These are phyloP conservation scores for Tragelaphus scriptus DNA, from an alignment of 2,113 vertebrate species.

Conservation along the genomic window DNA sequence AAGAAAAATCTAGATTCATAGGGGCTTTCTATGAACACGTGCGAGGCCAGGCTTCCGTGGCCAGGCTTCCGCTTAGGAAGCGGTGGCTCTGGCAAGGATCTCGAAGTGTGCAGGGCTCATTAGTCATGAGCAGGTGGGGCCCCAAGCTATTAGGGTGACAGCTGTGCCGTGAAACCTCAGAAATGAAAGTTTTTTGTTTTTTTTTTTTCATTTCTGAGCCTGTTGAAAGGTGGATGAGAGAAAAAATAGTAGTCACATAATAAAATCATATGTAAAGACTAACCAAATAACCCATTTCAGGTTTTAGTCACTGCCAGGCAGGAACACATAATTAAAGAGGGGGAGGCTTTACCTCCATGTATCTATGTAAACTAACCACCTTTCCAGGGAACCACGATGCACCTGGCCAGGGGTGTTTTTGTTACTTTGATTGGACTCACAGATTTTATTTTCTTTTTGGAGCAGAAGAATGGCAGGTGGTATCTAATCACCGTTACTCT, in stretches of 20 bases:
- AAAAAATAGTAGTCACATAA: not conserved
- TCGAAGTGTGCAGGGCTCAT: not conserved
- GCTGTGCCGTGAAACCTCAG: not conserved
- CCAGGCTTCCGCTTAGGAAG: not conserved
- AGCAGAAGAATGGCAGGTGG: not conserved
- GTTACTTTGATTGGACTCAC: not conserved
- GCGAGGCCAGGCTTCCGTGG: rapidly evolving
- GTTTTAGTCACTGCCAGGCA: not conserved
- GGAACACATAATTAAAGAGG: not conserved
- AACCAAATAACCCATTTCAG: conserved; percentile 25
- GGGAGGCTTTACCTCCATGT: not conserved
- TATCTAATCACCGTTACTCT: not conserved
- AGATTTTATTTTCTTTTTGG: not conserved
- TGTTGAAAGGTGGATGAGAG: not conserved
- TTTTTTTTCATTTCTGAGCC: not conserved
- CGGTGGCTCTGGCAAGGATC: not conserved
- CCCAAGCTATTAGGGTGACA: not conserved
- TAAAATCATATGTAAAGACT: conserved; percentile 51
- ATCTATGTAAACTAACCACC: not conserved
- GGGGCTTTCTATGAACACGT: not conserved
- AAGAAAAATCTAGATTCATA: not conserved
- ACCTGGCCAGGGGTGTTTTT: not conserved
- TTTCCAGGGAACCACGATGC: not conserved
- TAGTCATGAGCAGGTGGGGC: not conserved
- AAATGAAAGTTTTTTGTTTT: not conserved